Base-by-base conservation (phyloP, 2,113 vertebrate genomes). In the Myrmophylax atrothorax region DNA sequence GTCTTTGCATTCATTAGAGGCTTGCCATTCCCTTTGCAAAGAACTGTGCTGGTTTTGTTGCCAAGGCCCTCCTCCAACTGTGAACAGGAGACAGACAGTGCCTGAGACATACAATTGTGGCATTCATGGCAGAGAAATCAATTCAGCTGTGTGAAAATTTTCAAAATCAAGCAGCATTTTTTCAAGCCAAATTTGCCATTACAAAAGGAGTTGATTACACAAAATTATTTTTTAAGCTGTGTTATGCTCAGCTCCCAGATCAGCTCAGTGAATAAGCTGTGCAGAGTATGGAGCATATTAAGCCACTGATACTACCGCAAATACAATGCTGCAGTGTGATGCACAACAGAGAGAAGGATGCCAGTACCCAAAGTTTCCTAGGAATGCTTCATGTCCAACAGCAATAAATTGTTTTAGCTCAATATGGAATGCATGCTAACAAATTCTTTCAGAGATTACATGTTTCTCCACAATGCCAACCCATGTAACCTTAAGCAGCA, bases 41-140 rank as follows among this genome's bases (percentile, higher is more conserved):
- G 80, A 75, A 68, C 87, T 79, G 70, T 47, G 16, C 31, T 47
- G 62, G 80, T 59, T 92, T 90, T 87, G 80, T 40, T 95, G 91
- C 91, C 86, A 96, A 92, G 64, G 62, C 76, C 90, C 90, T 93
- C 95, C 96, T 94, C 76, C 91, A 47, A 14, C 86, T 37, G 73
- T 1, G 0, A 75, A 59, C 25, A 87, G 40, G 69, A 93, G 93
- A 80, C 90, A 95, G 81, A 82, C 44, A 84, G 80, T 81, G 83
- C 38, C 89, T 2, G 37, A 74, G 69, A 70, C 59, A 55, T 14
- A 96, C 94, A 97, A 95, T 85, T 55, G 70, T 1, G 4, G 70
- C 75, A 95, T 96, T 96, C 94, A 96, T 37, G 60, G 64, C 80
- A 84, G 58, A 91, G 80, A 84, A 91, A 95, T 56, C 1, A 78